Conservation (phyloP, 2,797 vertebrate species). For the Erethizon dorsatum region DNA sequence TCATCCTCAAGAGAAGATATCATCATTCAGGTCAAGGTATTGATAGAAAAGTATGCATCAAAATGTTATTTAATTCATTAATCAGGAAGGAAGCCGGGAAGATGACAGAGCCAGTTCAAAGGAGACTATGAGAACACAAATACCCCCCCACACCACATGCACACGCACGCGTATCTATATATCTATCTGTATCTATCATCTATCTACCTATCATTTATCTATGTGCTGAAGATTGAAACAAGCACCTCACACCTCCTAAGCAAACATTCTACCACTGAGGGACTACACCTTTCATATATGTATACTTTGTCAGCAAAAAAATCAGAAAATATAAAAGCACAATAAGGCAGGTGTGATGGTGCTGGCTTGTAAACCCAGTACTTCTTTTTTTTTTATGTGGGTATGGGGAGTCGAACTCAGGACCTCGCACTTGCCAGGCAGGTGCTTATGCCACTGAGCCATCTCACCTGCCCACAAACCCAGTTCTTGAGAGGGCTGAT, state of each 20-base stretch:
- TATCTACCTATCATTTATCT: neutral
- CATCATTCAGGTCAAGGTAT: conserved; percentile 12
- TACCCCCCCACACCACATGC: neutral
- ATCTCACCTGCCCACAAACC: too few species aligned
- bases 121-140: neutral
- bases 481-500: neutral
- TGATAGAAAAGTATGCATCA: neutral
- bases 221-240: neutral
- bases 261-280: neutral
- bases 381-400: too few species aligned
- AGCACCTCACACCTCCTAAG: neutral
- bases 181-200: too few species aligned
- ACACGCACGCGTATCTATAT: too few species aligned
- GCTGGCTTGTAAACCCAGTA: neutral
- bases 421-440: too few species aligned
- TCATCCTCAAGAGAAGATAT: neutral
- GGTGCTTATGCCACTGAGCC: too few species aligned
- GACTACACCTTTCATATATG: neutral
- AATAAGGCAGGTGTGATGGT: neutral
- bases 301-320: neutral
- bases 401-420: too few species aligned
- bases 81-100: neutral
- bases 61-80: conserved; percentile 43
- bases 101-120: conserved; percentile 18
- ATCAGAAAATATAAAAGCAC: neutral